Base-by-base conservation (phyloP, 30 jellyfish, hydroid and myxozoan genomes). In the Hydractinia symbiolongicarpus region DNA sequence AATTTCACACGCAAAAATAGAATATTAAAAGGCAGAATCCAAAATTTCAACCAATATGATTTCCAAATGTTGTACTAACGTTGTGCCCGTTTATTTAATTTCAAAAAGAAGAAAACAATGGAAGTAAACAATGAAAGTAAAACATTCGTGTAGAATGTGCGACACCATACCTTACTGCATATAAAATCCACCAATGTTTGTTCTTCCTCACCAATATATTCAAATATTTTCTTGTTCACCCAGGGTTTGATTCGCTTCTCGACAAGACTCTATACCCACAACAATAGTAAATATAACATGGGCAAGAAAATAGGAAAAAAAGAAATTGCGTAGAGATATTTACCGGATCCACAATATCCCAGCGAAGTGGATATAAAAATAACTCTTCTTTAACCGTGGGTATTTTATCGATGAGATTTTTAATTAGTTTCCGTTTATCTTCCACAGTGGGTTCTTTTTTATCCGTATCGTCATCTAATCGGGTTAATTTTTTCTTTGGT, bases 331-430 rank as follows among this genome's bases (percentile, higher is more conserved):
- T 58, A 1, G 19, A 13, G 5, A 64, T 13, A 7, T 13, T 15
- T 64, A 94, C 99, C 90, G 89, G 92, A 60, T 94, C 99, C 52
- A 94, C 97, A 89, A 88, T 86, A 9, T 88, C 97, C 99, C 97
- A 90, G 81, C 85, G 85, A 13, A 94, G 72, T 15, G 96, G 94
- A 73, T 85, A 94, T 55, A 72, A 79, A 68, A 94, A 94, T 55
- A 94, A 77, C 64, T 94, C 97, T 50, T 94, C 99, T 86, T 94
- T 94, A 6, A 87, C 97, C 1, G 99, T 94, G 14, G 99, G 99
- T 5, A 94, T 94, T 77, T 85, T 88, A 50, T 88, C 97, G 70
- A 94, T 94, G 10, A 94, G 67, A 64, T 94, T 88, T 75, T 94
- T 68, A 15, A 94, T 94, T 13, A 82, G 82, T 80, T 86, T 94